Base-by-base conservation (phyloP, 2,797 vertebrate species). In the Paedocypris micromegethes region DNA sequence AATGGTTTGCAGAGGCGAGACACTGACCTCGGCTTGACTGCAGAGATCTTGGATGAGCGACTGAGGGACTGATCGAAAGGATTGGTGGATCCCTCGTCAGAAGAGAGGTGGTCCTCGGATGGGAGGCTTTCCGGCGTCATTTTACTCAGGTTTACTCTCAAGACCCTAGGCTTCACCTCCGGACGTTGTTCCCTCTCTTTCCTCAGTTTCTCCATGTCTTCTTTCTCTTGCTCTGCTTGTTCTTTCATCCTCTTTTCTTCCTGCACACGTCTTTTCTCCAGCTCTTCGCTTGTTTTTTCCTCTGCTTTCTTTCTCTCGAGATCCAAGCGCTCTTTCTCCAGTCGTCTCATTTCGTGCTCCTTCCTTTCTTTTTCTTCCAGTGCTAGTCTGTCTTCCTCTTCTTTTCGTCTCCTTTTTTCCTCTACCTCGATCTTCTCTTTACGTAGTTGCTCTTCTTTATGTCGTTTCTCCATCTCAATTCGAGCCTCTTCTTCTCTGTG, bases 11-110 rank as follows among this genome's bases (percentile, higher is more conserved):
- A 38, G 7, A 57, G 42, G 37, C 38, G 9, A 61, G 58, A 48
- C 63, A 86, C 94, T 84, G 62, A 97, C 96, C 95, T 90, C 77
- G 92, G 91, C 51, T 89, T 91, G 67, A 91, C 85, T 1, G 86
- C 83, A 70, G 88, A 88, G 65, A 81, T 85, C 77, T 83, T 84
- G 2, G 72, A 71, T 2, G 81, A 78, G 75, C 83, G 84, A 72
- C 73, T 0, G 77, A 70, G 0, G 0, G 43, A 42, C 58, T 86
- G 83, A 59, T 85, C 81, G 58, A 85, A 86, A 0, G 79, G 80
- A 75, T 83, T 82, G 1, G 56, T 67, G 6, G 78, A 81, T 0
- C 40, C 53, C 39, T 53, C 38, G 2, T 75, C 72, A 4, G 37
- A 4, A 37, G 42, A 54, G 38, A 66, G 0, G 8, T 64, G 39